A percentile compares a stretch with the other conserved stretches of the same genome.
phyloP scores from a whole-genome alignment of 2,113 vertebrate genomes.

The Pungitius pungitius region DNA sequence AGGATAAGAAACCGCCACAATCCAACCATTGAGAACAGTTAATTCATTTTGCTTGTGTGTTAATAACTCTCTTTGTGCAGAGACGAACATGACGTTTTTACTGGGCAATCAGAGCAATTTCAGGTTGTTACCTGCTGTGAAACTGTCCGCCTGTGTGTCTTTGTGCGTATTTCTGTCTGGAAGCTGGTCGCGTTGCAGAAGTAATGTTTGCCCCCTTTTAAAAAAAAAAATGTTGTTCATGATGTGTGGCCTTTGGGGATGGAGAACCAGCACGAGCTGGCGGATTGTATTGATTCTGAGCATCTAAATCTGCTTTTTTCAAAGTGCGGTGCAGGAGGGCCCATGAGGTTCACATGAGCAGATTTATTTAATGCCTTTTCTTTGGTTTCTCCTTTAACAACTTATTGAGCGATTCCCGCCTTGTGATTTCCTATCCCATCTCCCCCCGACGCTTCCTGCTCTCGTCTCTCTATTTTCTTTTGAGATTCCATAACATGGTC shows the following conservation, averaged over 20 bases:
- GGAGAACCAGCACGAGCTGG: conserved; percentile 63
- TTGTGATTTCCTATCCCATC: conserved; percentile 1
- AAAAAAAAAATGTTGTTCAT: conserved; percentile 79
- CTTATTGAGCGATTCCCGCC: conserved; percentile 9
- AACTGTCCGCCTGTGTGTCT: conserved; percentile 8
- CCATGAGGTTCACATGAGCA: conserved; percentile 42
- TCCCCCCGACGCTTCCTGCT: background rate
- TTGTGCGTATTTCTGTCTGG: conserved; percentile 6
- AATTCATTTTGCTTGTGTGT: conserved; percentile 42
- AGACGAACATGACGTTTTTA: conserved; percentile 30
- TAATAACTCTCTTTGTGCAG: conserved; percentile 55
- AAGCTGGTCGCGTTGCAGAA: conserved; percentile 43
- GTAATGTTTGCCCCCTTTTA: conserved; percentile 74
- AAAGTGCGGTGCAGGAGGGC: conserved; percentile 49
- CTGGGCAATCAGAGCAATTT: conserved; percentile 43
- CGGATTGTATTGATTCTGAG: conserved; percentile 78
- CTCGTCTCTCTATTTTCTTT: background rate
- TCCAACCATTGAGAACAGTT: conserved; percentile 54
- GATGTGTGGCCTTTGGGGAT: conserved; percentile 65
- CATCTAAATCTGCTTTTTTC: conserved; percentile 66
- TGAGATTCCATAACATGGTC: background rate
- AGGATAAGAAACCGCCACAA: conserved; percentile 66
- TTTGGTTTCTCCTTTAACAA: conserved; percentile 10
- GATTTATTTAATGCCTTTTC: conserved; percentile 64
- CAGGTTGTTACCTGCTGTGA: conserved; percentile 22